Percentiles rank a stretch among this genome's conserved stretches.
These are phyloP conservation scores for Papilio polyxenes DNA, from an alignment of 1,140 invertebrate genomes.

Conservation along the genomic window DNA sequence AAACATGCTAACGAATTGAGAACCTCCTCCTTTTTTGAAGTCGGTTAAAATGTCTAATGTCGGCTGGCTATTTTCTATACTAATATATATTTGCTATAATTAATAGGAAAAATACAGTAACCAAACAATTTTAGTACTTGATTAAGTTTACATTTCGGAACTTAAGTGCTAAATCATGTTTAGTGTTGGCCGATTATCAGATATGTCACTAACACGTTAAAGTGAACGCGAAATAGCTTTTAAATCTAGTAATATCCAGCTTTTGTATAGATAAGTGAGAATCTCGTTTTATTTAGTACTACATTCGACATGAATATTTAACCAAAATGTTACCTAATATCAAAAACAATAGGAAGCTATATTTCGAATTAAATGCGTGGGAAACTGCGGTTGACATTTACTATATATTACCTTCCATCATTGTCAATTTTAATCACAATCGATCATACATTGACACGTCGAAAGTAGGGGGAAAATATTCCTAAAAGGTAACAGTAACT, in stretches of 20 bases:
- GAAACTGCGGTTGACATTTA: background rate
- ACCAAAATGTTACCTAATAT: too few relatives aligned
- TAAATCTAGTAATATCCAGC: background rate
- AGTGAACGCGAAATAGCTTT: constrained; percentile 17
- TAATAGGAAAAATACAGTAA: background rate
- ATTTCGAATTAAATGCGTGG: background rate
- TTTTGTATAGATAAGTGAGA: background rate
- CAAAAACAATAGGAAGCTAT: background rate
- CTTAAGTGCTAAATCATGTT: constrained; percentile 17
- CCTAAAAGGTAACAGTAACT: background rate
- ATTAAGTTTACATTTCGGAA: background rate
- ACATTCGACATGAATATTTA: too few relatives aligned
- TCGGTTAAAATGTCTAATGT: too few relatives aligned
- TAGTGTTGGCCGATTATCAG: background rate
- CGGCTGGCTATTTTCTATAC: too few relatives aligned
- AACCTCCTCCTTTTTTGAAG: too few relatives aligned
- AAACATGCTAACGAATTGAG: too few relatives aligned
- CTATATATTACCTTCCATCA: background rate
- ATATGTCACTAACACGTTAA: background rate
- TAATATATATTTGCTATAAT: too few relatives aligned
- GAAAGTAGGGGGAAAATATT: background rate
- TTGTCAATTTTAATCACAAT: background rate
- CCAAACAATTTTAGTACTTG: background rate
- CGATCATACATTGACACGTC: background rate
- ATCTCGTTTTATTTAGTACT: background rate